Conservation (phyloP, 2,797 vertebrate species). For the Hyperoplus lanceolatus region DNA sequence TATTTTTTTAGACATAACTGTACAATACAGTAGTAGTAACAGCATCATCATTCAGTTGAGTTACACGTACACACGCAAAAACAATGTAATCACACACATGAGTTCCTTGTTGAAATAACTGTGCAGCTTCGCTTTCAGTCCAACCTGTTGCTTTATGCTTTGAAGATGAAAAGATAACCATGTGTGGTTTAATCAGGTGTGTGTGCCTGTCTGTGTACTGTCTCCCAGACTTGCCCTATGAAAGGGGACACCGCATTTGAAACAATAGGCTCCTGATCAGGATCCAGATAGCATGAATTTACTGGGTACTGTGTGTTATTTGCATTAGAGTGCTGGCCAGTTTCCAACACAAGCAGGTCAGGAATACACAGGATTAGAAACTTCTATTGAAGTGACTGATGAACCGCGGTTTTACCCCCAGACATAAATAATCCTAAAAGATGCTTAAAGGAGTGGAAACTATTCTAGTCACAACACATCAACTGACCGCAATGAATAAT, state of each 20-base stretch:
- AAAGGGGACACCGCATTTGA: conserved; percentile 62
- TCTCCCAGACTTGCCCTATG: conserved; percentile 47
- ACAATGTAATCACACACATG: neutral
- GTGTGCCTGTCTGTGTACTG: conserved; percentile 4
- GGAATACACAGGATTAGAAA: conserved; percentile 16
- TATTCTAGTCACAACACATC: neutral
- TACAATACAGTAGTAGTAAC: neutral
- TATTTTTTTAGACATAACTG: neutral
- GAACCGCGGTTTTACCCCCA: neutral
- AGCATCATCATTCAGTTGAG: neutral
- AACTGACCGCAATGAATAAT: neutral
- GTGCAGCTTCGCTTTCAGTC: conserved; percentile 11
- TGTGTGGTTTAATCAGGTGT: conserved; percentile 25
- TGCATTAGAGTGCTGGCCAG: conserved; percentile 23
- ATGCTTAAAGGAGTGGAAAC: conserved; percentile 14
- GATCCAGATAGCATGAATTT: conserved; percentile 55
- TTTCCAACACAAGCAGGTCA: conserved; percentile 16
- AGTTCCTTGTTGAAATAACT: conserved; percentile 8
- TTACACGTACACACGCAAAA: conserved; percentile 18
- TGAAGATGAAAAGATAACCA: conserved; percentile 24
- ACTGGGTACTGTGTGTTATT: conserved; percentile 43
- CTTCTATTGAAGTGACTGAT: conserved; percentile 17
- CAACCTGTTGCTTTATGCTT: conserved; percentile 26
- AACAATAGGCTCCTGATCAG: conserved; percentile 65
- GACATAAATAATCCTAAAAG: conserved; percentile 6